phyloP scores from a whole-genome alignment of 2,797 vertebrate genomes.

The Arnoldichthys spilopterus region DNA sequence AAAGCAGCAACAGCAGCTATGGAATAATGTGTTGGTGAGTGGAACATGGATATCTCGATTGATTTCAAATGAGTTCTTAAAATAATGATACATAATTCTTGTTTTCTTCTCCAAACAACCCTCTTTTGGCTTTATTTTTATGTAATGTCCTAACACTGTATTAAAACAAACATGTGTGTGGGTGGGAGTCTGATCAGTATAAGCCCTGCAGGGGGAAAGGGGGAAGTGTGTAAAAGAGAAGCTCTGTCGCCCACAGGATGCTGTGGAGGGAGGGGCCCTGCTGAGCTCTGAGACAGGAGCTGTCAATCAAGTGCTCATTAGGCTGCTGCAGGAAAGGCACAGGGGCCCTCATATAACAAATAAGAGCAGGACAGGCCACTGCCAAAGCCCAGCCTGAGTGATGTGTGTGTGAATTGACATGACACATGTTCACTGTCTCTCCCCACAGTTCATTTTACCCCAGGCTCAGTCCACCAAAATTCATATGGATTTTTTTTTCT shows the following conservation, averaged over 20 bases:
- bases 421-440: slow-evolving; percentile 77
- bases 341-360: slow-evolving; percentile 68
- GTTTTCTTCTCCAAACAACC: too few relatives aligned
- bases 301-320: slow-evolving; percentile 84
- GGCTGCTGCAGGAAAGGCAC: slow-evolving; percentile 68
- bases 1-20: background rate
- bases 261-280: slow-evolving; percentile 62
- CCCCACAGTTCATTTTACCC: slow-evolving; percentile 51
- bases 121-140: too few relatives aligned
- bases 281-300: slow-evolving; percentile 69
- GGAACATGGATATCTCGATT: too few relatives aligned
- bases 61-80: background rate
- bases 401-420: slow-evolving; percentile 80
- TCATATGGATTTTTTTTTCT: slow-evolving; percentile 23
- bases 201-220: background rate
- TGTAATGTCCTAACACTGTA: background rate
- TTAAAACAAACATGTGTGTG: slow-evolving; percentile 10
- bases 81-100: too few relatives aligned
- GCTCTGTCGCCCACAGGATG: slow-evolving; percentile 44
- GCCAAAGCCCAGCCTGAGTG: slow-evolving; percentile 79
- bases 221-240: slow-evolving; percentile 35
- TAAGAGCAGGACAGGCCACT: slow-evolving; percentile 68
- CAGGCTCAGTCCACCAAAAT: slow-evolving; percentile 37
- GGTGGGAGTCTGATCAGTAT: slow-evolving; percentile 38
- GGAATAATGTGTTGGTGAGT: background rate